Conservation (phyloP, 92 coral and sea anemone genomes). For the Micromussa lordhowensis region DNA sequence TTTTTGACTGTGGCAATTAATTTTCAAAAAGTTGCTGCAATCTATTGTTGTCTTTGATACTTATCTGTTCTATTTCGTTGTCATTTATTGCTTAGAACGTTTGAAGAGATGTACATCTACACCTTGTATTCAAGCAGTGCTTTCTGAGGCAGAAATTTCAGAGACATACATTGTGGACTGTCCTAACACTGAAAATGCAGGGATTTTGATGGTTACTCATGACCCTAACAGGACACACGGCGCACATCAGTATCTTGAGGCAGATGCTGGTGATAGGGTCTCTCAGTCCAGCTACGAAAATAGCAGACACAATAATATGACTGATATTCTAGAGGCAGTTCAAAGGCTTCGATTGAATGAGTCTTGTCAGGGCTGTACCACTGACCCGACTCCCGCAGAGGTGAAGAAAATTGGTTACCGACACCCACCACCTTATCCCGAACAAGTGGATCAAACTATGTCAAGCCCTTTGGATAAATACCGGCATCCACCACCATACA, state of each 20-base stretch:
- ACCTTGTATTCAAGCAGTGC: constrained; percentile 67
- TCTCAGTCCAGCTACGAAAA: constrained; percentile 30
- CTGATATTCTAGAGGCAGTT: constrained; percentile 31
- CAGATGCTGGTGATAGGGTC: constrained; percentile 26
- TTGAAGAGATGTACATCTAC: constrained; percentile 85
- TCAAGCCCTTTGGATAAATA: constrained; percentile 73
- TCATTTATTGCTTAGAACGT: constrained; percentile 59
- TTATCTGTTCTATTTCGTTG: not conserved
- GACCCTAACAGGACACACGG: constrained; percentile 28
- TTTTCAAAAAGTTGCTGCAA: no score
- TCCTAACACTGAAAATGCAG: constrained; percentile 74
- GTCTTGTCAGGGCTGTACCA: constrained; percentile 45
- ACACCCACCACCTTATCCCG: constrained; percentile 81
- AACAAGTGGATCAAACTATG: constrained; percentile 51
- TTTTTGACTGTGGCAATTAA: no score
- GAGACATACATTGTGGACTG: constrained; percentile 58
- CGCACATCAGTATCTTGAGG: constrained; percentile 1
- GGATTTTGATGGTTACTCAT: constrained; percentile 66
- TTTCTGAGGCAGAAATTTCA: constrained; percentile 61
- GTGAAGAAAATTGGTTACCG: constrained; percentile 66
- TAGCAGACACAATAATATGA: constrained; percentile 21
- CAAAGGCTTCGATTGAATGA: constrained; percentile 57
- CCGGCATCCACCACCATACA: constrained; percentile 95
- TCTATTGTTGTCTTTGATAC: not conserved
- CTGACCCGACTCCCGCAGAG: constrained; percentile 33